Base-by-base conservation (phyloP, 2,888 invertebrate genomes). In the Euzetes globulus region DNA sequence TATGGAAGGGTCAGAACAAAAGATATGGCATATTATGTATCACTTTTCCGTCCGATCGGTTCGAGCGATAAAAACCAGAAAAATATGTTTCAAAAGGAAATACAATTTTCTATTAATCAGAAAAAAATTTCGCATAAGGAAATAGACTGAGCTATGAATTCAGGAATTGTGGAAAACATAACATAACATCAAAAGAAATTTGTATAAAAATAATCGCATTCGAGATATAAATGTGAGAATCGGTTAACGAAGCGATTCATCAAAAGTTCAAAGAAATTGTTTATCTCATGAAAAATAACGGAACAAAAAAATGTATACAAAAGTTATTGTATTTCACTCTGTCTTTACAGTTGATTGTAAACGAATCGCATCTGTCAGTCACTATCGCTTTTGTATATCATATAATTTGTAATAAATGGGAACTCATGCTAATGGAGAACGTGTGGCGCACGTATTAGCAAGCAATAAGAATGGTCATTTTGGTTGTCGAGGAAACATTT, bases 401-500 rank as follows among this genome's bases (percentile, higher is more conserved):
- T 60, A 27, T 60, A 17, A 60, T 60, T 60, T 60, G 50, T 50
- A n/a, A 50, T 50, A n/a, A 60, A 60, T 27, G 60, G 60, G 5
- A 29, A 27, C 11, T 27, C 29, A 60, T 25, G 27, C 60, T 27
- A 60, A 25, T 60, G 60, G 60, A 15, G 27, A 17, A 27, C 27
- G 19, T 27, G 17, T 25, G 60, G 15, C 29, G 5, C 27, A 2
- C 17, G 11, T 52, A 41, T 41, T 41, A 41, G 11, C 41, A 41
- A 41, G 11, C 7, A 11, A 25, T 22, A n/a, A 52, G 25, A 52
- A 7, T 6, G n/a, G 19, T 7, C 52, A 6, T 22, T 27, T 60
- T 1, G 7, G 27, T 29, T 60, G 27, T 52, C 17, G 19, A 7
- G 17, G 19, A 17, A 29, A 27, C 1, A 25, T 29, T 19, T 60